Conservation (phyloP, 2,797 vertebrate genomes). For the Gymnoscopelus braueri region DNA sequence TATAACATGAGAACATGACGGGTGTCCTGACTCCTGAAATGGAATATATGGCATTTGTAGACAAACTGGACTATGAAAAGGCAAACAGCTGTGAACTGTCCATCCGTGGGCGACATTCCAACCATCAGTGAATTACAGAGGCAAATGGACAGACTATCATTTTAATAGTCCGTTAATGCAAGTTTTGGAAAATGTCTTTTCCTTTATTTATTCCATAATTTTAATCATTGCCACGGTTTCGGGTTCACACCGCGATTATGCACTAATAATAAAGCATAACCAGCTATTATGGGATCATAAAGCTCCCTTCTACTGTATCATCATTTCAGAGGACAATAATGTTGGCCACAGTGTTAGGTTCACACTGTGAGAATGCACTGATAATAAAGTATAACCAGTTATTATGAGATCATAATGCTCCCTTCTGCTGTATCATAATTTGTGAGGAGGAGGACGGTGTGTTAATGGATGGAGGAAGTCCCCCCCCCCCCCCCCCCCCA, state of each 20-base stretch:
- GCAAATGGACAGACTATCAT: conserved; percentile 67
- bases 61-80: no score
- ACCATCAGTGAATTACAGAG: conserved; percentile 54
- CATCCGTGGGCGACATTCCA: conserved; percentile 27
- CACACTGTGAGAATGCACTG: conserved; percentile 48
- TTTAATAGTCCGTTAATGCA: conserved; percentile 56
- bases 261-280: conserved; percentile 68
- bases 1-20: no score
- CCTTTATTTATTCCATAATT: conserved; percentile 63
- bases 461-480: conserved; percentile 51
- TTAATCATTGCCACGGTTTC: conserved; percentile 48
- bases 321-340: conserved; percentile 51
- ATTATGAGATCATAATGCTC: no score
- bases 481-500: conserved; percentile 5
- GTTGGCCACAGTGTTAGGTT: conserved; percentile 9
- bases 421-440: no score
- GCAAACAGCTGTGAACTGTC: no score
- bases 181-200: conserved; percentile 55
- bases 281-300: conserved; percentile 64
- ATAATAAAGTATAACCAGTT: conserved; percentile 54
- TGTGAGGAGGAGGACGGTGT: no score
- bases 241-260: conserved; percentile 46
- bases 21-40: no score
- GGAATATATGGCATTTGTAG: no score
- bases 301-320: conserved; percentile 55